A percentile compares a stretch with the other conserved stretches of the same genome.
phyloP scores from a whole-genome alignment of 2,113 vertebrate genomes.

The Okapia johnstoni region DNA sequence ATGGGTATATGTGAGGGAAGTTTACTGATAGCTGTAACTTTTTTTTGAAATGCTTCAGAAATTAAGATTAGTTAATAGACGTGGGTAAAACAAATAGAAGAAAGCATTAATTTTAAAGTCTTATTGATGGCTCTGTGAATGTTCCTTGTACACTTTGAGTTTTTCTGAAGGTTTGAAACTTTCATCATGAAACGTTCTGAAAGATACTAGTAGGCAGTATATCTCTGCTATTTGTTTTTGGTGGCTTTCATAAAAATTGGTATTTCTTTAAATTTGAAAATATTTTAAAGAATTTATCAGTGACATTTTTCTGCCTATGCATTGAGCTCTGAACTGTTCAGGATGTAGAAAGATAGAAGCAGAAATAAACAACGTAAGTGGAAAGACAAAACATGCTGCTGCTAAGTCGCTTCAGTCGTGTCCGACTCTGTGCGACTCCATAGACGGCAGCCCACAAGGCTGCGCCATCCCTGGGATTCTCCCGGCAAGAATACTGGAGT shows the following conservation, averaged over 20 bases:
- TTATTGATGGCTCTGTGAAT: not conserved
- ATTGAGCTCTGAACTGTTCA: not conserved
- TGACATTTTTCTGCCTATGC: not conserved
- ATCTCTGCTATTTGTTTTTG: not conserved
- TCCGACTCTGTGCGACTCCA: too few relatives aligned
- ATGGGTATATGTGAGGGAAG: not conserved
- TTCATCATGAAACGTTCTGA: not conserved
- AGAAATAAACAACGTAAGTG: not conserved
- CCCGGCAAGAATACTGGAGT: too few relatives aligned
- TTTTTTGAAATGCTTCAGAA: not conserved
- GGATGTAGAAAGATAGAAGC: not conserved
- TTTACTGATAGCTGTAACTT: not conserved
- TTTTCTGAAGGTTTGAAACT: not conserved
- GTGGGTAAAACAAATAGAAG: not conserved
- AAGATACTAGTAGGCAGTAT: not conserved
- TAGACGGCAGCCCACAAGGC: too few relatives aligned
- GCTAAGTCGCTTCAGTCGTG: too few relatives aligned
- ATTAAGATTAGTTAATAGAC: not conserved
- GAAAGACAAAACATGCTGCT: not conserved
- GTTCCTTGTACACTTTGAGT: not conserved
- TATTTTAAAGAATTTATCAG: not conserved
- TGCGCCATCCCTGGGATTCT: too few relatives aligned
- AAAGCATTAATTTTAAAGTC: not conserved
- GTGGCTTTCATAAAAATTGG: not conserved
- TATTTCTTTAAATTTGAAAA: slow-evolving; percentile 21